phyloP scores from a whole-genome alignment of 2,797 vertebrate species.

The Falco cherrug region DNA sequence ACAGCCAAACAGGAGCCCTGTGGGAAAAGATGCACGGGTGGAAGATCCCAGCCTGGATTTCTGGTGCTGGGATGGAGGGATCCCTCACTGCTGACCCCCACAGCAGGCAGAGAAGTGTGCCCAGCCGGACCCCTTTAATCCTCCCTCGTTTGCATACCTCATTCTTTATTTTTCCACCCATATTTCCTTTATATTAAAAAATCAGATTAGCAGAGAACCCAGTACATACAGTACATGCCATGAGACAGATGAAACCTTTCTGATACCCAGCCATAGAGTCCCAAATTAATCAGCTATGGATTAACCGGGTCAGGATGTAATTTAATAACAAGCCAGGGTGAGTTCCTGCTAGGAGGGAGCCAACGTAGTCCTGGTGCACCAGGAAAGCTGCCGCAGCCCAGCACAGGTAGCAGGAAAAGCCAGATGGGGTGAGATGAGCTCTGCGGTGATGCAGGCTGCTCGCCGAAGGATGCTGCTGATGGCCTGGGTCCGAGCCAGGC shows the following conservation, averaged over 20 bases:
- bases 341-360: not conserved
- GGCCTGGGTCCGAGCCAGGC: not conserved
- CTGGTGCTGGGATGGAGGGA: not conserved
- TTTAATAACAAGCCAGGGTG: slow-evolving; percentile 47
- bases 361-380: not conserved
- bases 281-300: slow-evolving; percentile 67
- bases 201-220: slow-evolving; percentile 40
- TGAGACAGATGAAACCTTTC: slow-evolving; percentile 52
- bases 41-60: not conserved
- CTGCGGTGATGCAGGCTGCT: not conserved
- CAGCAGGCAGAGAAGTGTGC: not conserved
- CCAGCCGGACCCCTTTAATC: not conserved
- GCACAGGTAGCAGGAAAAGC: not conserved
- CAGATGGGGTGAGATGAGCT: not conserved
- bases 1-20: not conserved
- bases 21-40: not conserved
- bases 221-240: not conserved
- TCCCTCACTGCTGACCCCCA: not conserved
- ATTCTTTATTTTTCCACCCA: not conserved
- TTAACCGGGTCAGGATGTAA: slow-evolving; percentile 68
- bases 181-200: not conserved
- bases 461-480: not conserved
- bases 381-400: not conserved
- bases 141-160: not conserved
- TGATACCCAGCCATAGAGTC: slow-evolving; percentile 26